Percentiles rank a stretch among this genome's conserved stretches.
Evolutionary conservation across 2,888 invertebrate species (phyloP).

Genomic region (Acrobeloides nanus): DNA sequence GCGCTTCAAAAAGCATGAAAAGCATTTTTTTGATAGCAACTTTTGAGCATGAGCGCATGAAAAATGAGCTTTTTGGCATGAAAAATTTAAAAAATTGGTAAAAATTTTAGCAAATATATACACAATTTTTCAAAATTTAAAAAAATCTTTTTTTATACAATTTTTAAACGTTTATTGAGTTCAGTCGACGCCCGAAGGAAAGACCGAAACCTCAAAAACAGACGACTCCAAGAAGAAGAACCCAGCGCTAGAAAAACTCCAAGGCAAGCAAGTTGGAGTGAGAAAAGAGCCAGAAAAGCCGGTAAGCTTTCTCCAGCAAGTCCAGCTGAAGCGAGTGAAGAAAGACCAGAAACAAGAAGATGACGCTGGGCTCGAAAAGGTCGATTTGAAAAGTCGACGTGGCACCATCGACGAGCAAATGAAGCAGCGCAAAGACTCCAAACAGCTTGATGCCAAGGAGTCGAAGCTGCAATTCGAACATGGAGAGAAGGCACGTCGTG

Average conservation of each 20-base stretch:
- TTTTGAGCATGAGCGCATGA: no score
- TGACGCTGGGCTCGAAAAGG: conserved; percentile 22
- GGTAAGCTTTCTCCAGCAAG: conserved; percentile 19
- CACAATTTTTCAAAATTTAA: no score
- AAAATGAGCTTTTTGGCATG: no score
- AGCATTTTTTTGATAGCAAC: no score
- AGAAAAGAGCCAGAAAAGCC: conserved; percentile 13
- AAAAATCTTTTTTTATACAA: no score
- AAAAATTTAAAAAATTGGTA: no score
- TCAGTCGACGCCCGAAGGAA: no score
- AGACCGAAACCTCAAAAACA: conserved; percentile 8
- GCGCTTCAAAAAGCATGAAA: no score
- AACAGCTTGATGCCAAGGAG: background rate
- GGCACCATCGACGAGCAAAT: no score
- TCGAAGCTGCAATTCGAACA: background rate
- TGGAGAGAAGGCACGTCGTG: background rate
- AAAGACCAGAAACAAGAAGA: conserved; percentile 24
- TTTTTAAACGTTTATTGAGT: no score
- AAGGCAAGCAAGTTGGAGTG: conserved; percentile 27
- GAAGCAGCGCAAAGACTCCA: background rate
- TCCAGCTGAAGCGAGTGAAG: conserved; percentile 40
- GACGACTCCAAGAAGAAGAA: conserved; percentile 14
- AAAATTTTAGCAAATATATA: no score
- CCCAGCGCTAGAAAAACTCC: conserved; percentile 10
- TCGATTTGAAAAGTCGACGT: conserved; percentile 20